Percentiles rank a stretch among this genome's conserved stretches.
Conservation (phyloP, 2,888 invertebrate genomes). For the Thyatira batis region DNA sequence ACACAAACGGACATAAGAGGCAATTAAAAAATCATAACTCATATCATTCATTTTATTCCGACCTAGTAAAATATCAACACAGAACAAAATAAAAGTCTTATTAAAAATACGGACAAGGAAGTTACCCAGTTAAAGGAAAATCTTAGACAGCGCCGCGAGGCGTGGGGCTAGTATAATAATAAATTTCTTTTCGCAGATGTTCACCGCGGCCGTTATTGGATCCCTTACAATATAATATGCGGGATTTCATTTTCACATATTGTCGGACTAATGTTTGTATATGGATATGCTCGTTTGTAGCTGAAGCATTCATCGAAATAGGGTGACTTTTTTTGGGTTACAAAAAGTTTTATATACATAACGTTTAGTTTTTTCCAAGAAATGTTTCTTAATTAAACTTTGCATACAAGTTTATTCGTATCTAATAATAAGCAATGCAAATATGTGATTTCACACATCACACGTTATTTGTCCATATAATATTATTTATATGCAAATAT, state of each 20-base stretch:
- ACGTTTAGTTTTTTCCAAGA: too few relatives aligned
- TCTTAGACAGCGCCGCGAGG: neutral
- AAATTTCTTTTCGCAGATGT: conserved; percentile 72
- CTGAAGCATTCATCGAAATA: conserved; percentile 6
- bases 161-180: conserved; percentile 35
- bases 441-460: too few relatives aligned
- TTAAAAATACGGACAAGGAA: conserved; percentile 4
- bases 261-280: conserved; percentile 43
- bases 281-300: conserved; percentile 29
- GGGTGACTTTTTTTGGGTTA: too few relatives aligned
- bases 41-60: too few relatives aligned
- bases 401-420: too few relatives aligned
- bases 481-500: too few relatives aligned
- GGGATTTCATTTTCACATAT: conserved; percentile 69
- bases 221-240: conserved; percentile 69
- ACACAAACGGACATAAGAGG: too few relatives aligned
- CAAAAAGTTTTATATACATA: too few relatives aligned
- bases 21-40: too few relatives aligned
- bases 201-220: conserved; percentile 64
- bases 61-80: neutral
- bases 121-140: neutral
- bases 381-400: too few relatives aligned
- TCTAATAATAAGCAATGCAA: too few relatives aligned
- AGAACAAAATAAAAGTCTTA: neutral
- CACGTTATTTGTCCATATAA: too few relatives aligned